A percentile compares a stretch with the other conserved stretches of the same genome.
These are phyloP conservation scores for Anser cygnoides DNA, from an alignment of 2,113 vertebrate genomes.

Conservation along the genomic window DNA sequence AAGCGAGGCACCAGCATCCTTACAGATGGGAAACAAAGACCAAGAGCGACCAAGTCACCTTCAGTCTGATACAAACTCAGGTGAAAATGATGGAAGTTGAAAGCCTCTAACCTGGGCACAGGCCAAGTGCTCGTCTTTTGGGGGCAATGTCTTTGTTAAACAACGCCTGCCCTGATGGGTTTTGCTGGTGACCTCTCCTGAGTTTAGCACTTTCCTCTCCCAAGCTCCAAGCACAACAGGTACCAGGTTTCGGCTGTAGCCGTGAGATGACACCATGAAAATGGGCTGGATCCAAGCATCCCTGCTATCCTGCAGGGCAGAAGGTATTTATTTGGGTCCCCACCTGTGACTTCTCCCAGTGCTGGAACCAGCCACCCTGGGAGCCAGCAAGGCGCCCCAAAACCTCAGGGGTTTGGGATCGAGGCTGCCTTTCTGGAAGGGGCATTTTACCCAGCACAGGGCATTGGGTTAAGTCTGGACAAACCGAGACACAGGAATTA, in stretches of 20 bases:
- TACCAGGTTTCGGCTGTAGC: neutral
- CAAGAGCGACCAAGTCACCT: neutral
- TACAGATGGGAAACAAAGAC: accelerated
- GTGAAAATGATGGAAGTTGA: neutral
- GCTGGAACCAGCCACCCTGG: neutral
- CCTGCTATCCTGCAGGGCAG: neutral
- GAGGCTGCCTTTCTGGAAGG: neutral
- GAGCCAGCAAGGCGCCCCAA: accelerated
- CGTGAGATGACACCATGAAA: neutral
- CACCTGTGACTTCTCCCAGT: neutral
- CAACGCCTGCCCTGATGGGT: neutral
- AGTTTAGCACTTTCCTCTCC: neutral
- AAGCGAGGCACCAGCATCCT: neutral
- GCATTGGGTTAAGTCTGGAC: constrained; percentile 39
- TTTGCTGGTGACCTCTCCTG: neutral
- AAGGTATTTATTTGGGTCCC: neutral
- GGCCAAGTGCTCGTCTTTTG: neutral
- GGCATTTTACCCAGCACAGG: neutral
- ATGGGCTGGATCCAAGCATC: neutral
- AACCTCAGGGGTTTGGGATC: neutral
- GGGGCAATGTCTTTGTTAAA: neutral
- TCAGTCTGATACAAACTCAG: neutral
- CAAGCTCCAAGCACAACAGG: neutral
- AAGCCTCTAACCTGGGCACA: neutral
- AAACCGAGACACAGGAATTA: constrained; percentile 38